Conservation (phyloP, 2,797 vertebrate genomes). For the Philypnodon macrostomus region DNA sequence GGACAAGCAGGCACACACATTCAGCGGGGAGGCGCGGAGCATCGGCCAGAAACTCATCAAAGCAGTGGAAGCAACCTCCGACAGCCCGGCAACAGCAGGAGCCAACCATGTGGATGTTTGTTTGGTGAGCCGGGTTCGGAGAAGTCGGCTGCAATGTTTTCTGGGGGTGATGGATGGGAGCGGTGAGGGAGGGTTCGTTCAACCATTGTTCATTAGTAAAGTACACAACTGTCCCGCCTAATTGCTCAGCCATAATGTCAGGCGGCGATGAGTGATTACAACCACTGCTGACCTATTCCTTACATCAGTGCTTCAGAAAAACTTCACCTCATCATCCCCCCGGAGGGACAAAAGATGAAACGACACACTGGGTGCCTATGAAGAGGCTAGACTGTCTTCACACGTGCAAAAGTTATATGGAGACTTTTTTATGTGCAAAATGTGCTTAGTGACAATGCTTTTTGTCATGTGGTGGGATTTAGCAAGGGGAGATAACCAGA, state of each 20-base stretch:
- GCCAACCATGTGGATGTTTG: constrained; percentile 13
- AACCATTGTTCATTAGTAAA: constrained; percentile 69
- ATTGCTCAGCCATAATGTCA: constrained; percentile 65
- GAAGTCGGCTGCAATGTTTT: constrained; percentile 51
- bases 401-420: neutral
- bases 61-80: constrained; percentile 68
- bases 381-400: neutral
- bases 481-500: too few species aligned
- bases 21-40: constrained; percentile 70
- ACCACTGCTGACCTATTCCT: constrained; percentile 39
- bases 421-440: constrained; percentile 1
- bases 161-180: constrained; percentile 67
- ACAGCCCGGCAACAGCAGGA: constrained; percentile 61
- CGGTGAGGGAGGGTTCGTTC: constrained; percentile 55
- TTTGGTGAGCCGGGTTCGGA: constrained; percentile 10
- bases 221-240: constrained; percentile 61
- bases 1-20: constrained; percentile 67
- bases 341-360: constrained; percentile 4
- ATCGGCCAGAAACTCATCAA: constrained; percentile 74
- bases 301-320: constrained; percentile 26
- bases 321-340: constrained; percentile 33
- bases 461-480: too few species aligned
- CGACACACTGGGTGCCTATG: neutral
- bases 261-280: constrained; percentile 51
- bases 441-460: neutral